These are phyloP conservation scores for Phrynocephalus forsythii DNA, from an alignment of 2,797 vertebrate genomes.

Conservation along the genomic window DNA sequence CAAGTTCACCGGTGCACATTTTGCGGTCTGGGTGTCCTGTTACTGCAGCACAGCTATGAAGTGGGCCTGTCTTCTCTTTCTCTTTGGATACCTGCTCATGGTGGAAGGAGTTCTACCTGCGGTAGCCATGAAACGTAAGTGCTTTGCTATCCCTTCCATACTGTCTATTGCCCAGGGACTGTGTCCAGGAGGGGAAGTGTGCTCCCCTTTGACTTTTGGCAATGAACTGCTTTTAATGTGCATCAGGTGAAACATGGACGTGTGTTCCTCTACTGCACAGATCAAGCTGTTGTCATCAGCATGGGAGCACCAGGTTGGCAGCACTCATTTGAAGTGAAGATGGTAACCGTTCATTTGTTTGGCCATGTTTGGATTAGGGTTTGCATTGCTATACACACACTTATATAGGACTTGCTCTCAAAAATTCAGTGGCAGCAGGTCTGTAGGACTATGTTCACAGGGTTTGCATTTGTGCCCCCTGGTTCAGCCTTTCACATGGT, in stretches of 20 bases:
- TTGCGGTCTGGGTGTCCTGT: background rate
- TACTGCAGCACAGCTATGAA: conserved; percentile 71
- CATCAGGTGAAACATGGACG: background rate
- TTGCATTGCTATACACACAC: background rate
- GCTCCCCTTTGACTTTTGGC: background rate
- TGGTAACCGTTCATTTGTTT: background rate
- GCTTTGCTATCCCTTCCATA: background rate
- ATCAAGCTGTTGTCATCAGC: background rate
- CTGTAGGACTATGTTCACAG: background rate
- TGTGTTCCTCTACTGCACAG: background rate
- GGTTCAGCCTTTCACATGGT: background rate
- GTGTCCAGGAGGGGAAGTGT: background rate
- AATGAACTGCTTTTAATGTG: background rate
- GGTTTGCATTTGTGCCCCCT: background rate
- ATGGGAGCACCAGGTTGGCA: background rate
- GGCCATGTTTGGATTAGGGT: too few species aligned
- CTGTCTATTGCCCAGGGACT: accelerated
- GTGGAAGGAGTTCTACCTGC: conserved; percentile 65
- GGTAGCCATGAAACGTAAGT: conserved; percentile 88
- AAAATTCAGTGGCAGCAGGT: too few species aligned
- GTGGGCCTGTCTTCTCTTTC: background rate
- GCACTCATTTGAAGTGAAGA: background rate
- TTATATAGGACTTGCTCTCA: background rate
- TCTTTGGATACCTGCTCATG: conserved; percentile 72
- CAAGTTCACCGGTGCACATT: background rate